Conservation (phyloP, 2,888 invertebrate genomes). For the Didymodactylos carnosus region DNA sequence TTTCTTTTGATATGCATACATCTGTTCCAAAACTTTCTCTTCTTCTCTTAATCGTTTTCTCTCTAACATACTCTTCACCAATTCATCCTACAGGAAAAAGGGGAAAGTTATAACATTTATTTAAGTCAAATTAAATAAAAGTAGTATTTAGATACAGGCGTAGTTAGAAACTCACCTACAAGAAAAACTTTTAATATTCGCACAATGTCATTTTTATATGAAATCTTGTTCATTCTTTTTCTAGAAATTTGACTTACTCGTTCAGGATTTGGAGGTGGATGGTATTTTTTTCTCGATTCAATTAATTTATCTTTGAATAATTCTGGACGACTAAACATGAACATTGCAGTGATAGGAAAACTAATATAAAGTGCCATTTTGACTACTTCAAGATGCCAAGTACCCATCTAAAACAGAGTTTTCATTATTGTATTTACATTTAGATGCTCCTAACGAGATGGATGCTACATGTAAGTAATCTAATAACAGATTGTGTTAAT, state of each 20-base stretch:
- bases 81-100: too few species aligned
- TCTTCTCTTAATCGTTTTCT: not conserved
- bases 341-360: not conserved
- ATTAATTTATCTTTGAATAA: not conserved
- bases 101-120: too few species aligned
- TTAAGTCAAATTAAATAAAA: too few species aligned
- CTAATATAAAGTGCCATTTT: not conserved
- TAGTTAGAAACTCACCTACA: too few species aligned
- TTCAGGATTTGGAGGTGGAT: not conserved
- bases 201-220: not conserved
- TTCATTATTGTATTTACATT: too few species aligned
- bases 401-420: too few species aligned
- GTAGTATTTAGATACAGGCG: too few species aligned
- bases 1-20: not conserved
- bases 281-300: not conserved
- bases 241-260: not conserved
- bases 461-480: too few species aligned
- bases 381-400: not conserved
- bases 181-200: not conserved
- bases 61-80: too few species aligned
- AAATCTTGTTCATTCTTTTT: not conserved
- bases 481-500: too few species aligned
- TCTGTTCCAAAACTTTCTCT: not conserved
- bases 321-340: not conserved
- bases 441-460: too few species aligned